Evolutionary conservation across 2,888 invertebrate species (phyloP).

Genomic region (Patella depressa): DNA sequence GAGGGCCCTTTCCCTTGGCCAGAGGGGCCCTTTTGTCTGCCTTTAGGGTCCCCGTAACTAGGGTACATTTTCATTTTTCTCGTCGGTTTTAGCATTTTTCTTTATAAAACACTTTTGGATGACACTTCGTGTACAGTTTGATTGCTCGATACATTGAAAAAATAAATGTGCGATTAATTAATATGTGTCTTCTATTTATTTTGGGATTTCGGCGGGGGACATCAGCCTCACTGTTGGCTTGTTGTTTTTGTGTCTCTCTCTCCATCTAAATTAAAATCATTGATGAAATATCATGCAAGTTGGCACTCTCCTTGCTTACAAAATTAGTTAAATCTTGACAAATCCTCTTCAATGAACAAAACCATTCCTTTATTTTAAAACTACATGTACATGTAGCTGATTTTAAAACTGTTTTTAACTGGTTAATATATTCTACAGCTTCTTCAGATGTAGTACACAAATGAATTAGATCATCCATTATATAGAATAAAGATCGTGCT

Average conservation of each 20-base stretch:
- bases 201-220: too few relatives aligned
- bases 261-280: neutral
- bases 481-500: constrained; percentile 24
- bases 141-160: too few relatives aligned
- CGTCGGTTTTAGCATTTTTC: too few relatives aligned
- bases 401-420: neutral
- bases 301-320: neutral
- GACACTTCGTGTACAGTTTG: too few relatives aligned
- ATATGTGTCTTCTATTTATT: too few relatives aligned
- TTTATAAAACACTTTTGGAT: too few relatives aligned
- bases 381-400: neutral
- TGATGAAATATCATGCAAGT: neutral
- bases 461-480: constrained; percentile 25
- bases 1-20: too few relatives aligned
- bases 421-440: constrained; percentile 3
- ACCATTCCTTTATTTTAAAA: neutral
- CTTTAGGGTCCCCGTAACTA: too few relatives aligned
- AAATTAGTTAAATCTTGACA: neutral
- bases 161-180: too few relatives aligned
- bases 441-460: constrained; percentile 13
- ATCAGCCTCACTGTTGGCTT: too few relatives aligned
- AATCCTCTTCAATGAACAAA: neutral
- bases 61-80: too few relatives aligned
- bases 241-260: neutral
- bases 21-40: too few relatives aligned